Evolutionary conservation across 2,113 vertebrate species (phyloP).

Genomic region (Gulo gulo): DNA sequence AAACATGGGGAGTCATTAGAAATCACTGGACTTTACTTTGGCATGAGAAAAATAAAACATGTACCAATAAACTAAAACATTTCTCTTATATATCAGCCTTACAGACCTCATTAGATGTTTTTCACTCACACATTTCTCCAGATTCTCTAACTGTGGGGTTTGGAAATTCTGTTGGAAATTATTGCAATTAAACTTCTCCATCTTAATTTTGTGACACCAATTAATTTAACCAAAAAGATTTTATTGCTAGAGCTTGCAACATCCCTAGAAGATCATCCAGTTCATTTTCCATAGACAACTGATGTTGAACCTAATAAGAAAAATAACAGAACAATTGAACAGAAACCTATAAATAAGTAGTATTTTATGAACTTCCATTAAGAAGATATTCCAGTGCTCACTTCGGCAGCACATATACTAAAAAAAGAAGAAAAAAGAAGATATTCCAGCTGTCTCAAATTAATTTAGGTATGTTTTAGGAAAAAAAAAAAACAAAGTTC

Average conservation of each 20-base stretch:
- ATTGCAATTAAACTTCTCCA: background rate
- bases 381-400: background rate
- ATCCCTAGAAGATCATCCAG: background rate
- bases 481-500: background rate
- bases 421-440: background rate
- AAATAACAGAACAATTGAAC: background rate
- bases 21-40: background rate
- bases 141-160: background rate
- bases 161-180: background rate
- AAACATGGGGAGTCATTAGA: background rate
- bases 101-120: background rate
- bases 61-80: background rate
- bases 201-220: background rate
- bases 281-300: background rate
- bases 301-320: background rate
- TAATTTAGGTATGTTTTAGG: background rate
- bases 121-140: background rate
- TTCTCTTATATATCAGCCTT: background rate
- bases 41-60: slow-evolving; percentile 20
- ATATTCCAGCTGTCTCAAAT: background rate
- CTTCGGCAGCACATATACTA: too few relatives aligned
- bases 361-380: background rate
- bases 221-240: background rate
- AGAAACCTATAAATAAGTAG: background rate
- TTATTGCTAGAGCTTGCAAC: background rate